A percentile compares a stretch with the other conserved stretches of the same genome.
Evolutionary conservation across 1,140 invertebrate genomes (phyloP).

Genomic region (Lysiphlebus fabarum): DNA sequence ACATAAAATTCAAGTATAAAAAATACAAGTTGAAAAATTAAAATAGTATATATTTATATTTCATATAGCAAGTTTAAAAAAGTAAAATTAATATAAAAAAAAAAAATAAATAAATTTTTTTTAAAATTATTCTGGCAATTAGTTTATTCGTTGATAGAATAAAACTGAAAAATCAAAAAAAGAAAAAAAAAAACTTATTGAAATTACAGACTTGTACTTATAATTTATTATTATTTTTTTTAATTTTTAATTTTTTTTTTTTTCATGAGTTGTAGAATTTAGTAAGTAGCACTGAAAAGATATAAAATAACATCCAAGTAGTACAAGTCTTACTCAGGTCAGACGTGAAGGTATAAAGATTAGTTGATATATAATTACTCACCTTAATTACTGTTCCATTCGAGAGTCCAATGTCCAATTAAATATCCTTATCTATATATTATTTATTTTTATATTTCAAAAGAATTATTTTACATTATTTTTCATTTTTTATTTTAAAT

Average conservation of each 20-base stretch:
- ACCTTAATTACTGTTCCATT: conserved; percentile 20
- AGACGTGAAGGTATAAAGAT: conserved; percentile 13
- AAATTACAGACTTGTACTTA: conserved; percentile 21
- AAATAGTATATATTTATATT: too few relatives aligned
- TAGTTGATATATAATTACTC: conserved; percentile 25
- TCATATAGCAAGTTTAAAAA: too few relatives aligned
- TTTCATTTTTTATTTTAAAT: too few relatives aligned
- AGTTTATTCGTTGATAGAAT: conserved; percentile 13
- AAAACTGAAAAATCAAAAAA: neutral
- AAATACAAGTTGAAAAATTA: too few relatives aligned
- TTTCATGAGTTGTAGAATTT: too few relatives aligned
- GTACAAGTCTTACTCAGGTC: neutral
- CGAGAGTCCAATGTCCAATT: conserved; percentile 26
- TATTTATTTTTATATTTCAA: neutral
- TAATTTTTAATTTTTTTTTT: too few relatives aligned
- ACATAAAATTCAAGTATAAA: too few relatives aligned
- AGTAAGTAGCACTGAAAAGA: too few relatives aligned
- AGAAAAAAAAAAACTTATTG: conserved; percentile 10
- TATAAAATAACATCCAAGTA: too few relatives aligned
- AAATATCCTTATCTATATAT: conserved; percentile 13
- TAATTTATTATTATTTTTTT: too few relatives aligned
- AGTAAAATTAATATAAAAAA: neutral
- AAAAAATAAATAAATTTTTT: conserved; percentile 1
- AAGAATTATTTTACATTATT: too few relatives aligned
- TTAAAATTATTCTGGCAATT: conserved; percentile 16